A percentile compares a stretch with the other conserved stretches of the same genome.
phyloP scores from a whole-genome alignment of 2,888 invertebrate species.

The Syritta pipiens region DNA sequence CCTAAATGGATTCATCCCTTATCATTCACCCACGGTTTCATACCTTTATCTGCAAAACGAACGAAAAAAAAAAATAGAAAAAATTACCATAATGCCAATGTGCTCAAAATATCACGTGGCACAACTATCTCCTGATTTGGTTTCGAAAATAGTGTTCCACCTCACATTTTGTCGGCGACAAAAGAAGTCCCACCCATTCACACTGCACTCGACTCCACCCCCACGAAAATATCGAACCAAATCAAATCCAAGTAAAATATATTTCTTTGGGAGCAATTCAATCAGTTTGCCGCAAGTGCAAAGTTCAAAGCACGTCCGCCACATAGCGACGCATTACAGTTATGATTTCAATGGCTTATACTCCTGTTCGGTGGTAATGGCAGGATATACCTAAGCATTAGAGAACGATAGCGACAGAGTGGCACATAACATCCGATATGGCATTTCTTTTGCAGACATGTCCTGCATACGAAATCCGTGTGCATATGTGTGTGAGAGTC shows the following conservation, averaged over 20 bases:
- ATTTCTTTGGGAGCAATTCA: conserved; percentile 64
- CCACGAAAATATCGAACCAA: conserved; percentile 63
- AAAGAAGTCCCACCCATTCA: conserved; percentile 45
- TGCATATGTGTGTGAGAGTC: background rate
- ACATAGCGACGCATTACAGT: conserved; percentile 68
- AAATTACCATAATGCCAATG: conserved; percentile 53
- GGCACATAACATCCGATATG: conserved; percentile 67
- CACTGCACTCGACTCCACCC: too few relatives aligned
- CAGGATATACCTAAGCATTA: conserved; percentile 67
- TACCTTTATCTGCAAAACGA: background rate
- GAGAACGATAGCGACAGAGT: conserved; percentile 60
- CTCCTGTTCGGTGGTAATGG: conserved; percentile 64
- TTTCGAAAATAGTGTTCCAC: conserved; percentile 47
- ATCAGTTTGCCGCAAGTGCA: conserved; percentile 68
- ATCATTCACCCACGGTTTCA: background rate
- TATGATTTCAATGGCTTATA: conserved; percentile 68
- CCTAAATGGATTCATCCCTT: conserved; percentile 8
- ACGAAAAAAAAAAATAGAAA: background rate
- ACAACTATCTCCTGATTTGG: conserved; percentile 65
- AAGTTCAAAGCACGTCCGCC: conserved; percentile 68
- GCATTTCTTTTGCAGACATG: conserved; percentile 60
- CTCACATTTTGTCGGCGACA: conserved; percentile 38
- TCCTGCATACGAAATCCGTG: conserved; percentile 60
- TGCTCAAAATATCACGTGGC: conserved; percentile 56
- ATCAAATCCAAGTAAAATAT: conserved; percentile 66